phyloP scores from a whole-genome alignment of 2,888 invertebrate species.

The Bimastos eiseni region DNA sequence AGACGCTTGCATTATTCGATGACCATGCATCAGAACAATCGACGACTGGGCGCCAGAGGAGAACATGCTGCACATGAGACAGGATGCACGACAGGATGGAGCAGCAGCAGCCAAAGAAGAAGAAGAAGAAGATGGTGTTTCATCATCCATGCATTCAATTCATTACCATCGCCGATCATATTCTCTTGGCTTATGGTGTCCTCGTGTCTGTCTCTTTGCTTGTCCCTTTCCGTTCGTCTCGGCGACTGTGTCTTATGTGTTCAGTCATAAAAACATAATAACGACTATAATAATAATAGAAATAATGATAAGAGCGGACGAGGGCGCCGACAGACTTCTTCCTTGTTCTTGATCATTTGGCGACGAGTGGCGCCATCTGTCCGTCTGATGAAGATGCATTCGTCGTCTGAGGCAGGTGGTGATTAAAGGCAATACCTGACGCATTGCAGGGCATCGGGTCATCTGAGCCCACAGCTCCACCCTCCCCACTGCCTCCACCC shows the following conservation, averaged over 20 bases:
- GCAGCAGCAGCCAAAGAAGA: background rate
- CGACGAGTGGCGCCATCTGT: background rate
- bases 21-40: background rate
- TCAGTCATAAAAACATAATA: background rate
- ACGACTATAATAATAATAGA: background rate
- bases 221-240: background rate
- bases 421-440: no score
- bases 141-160: background rate
- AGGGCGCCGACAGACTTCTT: background rate
- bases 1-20: background rate
- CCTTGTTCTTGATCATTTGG: background rate
- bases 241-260: background rate
- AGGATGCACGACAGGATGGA: background rate
- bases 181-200: background rate
- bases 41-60: background rate
- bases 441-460: background rate
- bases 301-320: background rate
- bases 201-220: background rate
- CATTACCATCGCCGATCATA: background rate
- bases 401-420: background rate
- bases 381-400: background rate
- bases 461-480: background rate
- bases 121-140: background rate
- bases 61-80: background rate
- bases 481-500: no score